Conservation (phyloP, 2,888 invertebrate genomes). For the Pseudanteris insignis region DNA sequence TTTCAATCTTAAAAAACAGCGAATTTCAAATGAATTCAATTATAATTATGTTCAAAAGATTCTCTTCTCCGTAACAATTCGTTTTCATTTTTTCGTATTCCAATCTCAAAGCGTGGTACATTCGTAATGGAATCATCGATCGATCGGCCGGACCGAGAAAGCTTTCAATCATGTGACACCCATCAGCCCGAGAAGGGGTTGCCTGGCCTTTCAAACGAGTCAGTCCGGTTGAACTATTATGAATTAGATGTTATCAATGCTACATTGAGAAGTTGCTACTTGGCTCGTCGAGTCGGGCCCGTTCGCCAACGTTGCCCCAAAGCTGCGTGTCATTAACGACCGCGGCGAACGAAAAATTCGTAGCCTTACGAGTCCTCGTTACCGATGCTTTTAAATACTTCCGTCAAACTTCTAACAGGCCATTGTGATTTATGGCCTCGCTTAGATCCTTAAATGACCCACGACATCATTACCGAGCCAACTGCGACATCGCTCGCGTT, state of each 20-base stretch:
- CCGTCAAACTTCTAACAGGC: constrained; percentile 2
- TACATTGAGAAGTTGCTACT: constrained; percentile 30
- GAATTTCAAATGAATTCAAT: too few species aligned
- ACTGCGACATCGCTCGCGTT: constrained; percentile 7
- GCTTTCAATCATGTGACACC: constrained; percentile 61
- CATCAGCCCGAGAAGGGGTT: constrained; percentile 43
- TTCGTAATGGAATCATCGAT: constrained; percentile 58
- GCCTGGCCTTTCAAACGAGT: constrained; percentile 11
- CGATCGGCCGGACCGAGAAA: constrained; percentile 53
- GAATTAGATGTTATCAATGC: constrained; percentile 33
- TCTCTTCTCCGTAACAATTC: too few species aligned
- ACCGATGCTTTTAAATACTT: too few species aligned
- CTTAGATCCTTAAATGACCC: constrained; percentile 4
- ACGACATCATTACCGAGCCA: constrained; percentile 11
- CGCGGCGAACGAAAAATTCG: too few species aligned
- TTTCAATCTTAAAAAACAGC: too few species aligned
- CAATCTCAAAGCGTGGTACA: too few species aligned
- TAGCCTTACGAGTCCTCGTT: too few species aligned
- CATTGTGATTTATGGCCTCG: constrained; percentile 17
- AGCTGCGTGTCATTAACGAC: too few species aligned
- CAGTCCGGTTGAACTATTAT: constrained; percentile 31
- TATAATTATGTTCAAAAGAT: too few species aligned
- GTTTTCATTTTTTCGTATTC: too few species aligned
- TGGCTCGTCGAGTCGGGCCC: too few species aligned
- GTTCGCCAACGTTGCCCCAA: too few species aligned